Base-by-base conservation (phyloP, 2,797 vertebrate species). In the Eutrigla gurnardus region DNA sequence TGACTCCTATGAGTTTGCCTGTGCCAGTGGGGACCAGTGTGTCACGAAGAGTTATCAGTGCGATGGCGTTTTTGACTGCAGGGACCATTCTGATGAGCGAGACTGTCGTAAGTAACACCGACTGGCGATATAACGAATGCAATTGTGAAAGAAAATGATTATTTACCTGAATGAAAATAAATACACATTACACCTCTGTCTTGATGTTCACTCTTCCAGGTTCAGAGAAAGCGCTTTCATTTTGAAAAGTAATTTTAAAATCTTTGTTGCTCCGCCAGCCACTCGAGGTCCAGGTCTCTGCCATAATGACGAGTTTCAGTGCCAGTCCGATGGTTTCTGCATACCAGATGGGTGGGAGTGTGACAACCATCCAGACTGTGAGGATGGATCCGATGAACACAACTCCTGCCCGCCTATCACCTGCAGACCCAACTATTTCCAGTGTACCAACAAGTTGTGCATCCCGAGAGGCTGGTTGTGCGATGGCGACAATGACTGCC, bases 51-150 rank as follows among this genome's bases (percentile, higher is more conserved):
- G 54, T 3, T 97, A 97, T 87, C 93, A 18, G 0, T 99, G 97
- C 73, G 97, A 98, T 84, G 96, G 97, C 15, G 95, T 97, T 66
- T 97, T 94, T 93, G 97, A 99, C 93, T 99, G 97, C 90, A 93
- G 73, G 5, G 97, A 99, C 89, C 95, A 96, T 78, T 97, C 97
- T 42, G 97, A 99, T 82, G 97, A 99, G 87, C 71, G 61, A 40
- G 76, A 90, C 84, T 99, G 97, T 82, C 95, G 97, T 99, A 96
- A 96, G 32, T 32, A 42, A 9, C 18, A 46, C 17, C 33, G n/a
- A 60, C 6, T 25, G 4, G 18, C 2, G 0, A 7, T 58, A 64
- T 54, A 68, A 57, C 10, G 15, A 52, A 52, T 25, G 42, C 14
- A 18, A 14, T 17, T 25, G 25, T 25, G 17, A 12, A 32, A 39